These are phyloP conservation scores for Drosophila acutilabella DNA, from an alignment of 2,888 invertebrate genomes.

Conservation along the genomic window DNA sequence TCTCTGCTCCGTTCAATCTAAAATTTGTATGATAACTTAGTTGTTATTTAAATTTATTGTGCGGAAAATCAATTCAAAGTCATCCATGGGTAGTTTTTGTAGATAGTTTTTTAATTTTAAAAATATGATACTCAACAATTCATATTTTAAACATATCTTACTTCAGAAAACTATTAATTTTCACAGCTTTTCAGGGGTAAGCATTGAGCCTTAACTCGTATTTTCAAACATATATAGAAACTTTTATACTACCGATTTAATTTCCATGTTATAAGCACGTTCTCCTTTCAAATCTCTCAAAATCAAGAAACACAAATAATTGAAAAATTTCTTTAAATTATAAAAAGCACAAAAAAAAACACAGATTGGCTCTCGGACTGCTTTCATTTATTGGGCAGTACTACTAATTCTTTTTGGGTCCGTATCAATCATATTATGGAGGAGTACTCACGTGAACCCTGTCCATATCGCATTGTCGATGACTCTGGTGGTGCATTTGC, in stretches of 20 bases:
- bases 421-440: slow-evolving; percentile 88
- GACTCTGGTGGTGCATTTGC: slow-evolving; percentile 99
- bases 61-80: too few species aligned
- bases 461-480: slow-evolving; percentile 99
- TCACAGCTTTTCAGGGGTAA: not conserved
- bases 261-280: slow-evolving; percentile 32
- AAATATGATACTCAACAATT: too few species aligned
- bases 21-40: too few species aligned
- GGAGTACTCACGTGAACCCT: slow-evolving; percentile 97
- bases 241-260: slow-evolving; percentile 13
- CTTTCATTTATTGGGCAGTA: slow-evolving; percentile 9
- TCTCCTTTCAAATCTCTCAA: slow-evolving; percentile 29
- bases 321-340: slow-evolving; percentile 28
- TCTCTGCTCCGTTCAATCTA: too few species aligned
- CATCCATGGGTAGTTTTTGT: too few species aligned
- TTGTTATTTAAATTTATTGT: too few species aligned
- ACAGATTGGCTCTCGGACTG: slow-evolving; percentile 12
- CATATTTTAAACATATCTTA: too few species aligned
- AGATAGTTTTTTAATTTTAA: too few species aligned
- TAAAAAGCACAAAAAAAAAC: not conserved
- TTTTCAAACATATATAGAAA: not conserved
- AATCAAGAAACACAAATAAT: slow-evolving; percentile 34
- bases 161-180: too few species aligned
- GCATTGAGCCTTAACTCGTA: slow-evolving; percentile 16
- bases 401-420: too few species aligned